A percentile compares a stretch with the other conserved stretches of the same genome.
Evolutionary conservation across 2,113 vertebrate genomes (phyloP).

Genomic region (Neofelis nebulosa): DNA sequence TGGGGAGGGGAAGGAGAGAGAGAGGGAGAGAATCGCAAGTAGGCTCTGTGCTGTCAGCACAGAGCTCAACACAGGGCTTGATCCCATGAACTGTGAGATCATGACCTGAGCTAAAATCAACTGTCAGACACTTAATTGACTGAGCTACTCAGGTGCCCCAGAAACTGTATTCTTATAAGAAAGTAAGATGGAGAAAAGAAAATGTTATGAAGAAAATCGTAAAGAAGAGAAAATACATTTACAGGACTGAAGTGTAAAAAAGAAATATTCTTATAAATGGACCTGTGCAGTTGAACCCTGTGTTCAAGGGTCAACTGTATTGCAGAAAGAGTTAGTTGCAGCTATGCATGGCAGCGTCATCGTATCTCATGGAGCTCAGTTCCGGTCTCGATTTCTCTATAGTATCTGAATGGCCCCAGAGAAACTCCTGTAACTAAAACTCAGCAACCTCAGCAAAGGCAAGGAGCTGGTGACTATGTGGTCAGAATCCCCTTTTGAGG

Average conservation of each 20-base stretch:
- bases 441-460: not conserved
- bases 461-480: not conserved
- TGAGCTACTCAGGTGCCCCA: too few relatives aligned
- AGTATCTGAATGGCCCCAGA: not conserved
- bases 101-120: too few relatives aligned
- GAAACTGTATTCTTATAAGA: not conserved
- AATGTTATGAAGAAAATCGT: not conserved
- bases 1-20: too few relatives aligned
- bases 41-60: too few relatives aligned
- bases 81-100: too few relatives aligned
- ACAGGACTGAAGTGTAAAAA: not conserved
- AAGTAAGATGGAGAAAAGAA: not conserved
- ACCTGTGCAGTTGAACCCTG: not conserved
- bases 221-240: not conserved
- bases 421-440: not conserved
- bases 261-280: not conserved
- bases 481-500: not conserved
- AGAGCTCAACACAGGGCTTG: too few relatives aligned
- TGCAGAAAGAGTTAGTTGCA: not conserved
- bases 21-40: too few relatives aligned
- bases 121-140: too few relatives aligned
- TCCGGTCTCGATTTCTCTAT: not conserved
- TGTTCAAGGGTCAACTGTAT: not conserved
- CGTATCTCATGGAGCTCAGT: not conserved
- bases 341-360: not conserved